Evolutionary conservation across 2,797 vertebrate species (phyloP).

Genomic region (Chiropotes sagulatus): DNA sequence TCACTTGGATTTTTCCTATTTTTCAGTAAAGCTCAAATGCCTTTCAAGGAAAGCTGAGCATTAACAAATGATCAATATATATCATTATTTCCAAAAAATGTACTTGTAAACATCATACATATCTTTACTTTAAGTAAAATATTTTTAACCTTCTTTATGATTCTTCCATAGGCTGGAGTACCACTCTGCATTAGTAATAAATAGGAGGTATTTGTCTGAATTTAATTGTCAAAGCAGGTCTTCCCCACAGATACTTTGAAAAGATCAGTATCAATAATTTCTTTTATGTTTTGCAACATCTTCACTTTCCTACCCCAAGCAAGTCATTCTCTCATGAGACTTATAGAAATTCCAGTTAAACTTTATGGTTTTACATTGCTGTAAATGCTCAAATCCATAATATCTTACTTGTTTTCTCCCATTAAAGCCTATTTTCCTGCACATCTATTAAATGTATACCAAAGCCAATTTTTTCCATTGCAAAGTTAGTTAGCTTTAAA

Average conservation of each 20-base stretch:
- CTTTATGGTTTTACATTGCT: neutral
- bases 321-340: neutral
- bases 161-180: neutral
- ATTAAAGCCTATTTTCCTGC: slow-evolving; percentile 9
- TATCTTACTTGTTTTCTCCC: neutral
- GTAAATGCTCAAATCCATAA: neutral
- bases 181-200: slow-evolving; percentile 20
- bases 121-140: neutral
- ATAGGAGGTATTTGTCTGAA: slow-evolving; percentile 5
- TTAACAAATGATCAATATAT: neutral
- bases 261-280: neutral
- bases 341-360: neutral
- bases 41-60: neutral
- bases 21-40: slow-evolving; percentile 22
- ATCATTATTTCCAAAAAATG: neutral
- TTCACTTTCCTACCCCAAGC: neutral
- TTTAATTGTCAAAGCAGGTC: neutral
- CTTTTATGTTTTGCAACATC: neutral
- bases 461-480: slow-evolving; percentile 50
- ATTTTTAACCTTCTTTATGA: slow-evolving; percentile 17
- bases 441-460: neutral
- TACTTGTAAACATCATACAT: neutral
- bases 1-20: slow-evolving; percentile 12
- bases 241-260: neutral
- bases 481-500: slow-evolving; percentile 20